Evolutionary conservation across 1,140 invertebrate genomes (phyloP), one percentile per base, ranked within the genome.

Genomic region (Sogatella furcifera): DNA sequence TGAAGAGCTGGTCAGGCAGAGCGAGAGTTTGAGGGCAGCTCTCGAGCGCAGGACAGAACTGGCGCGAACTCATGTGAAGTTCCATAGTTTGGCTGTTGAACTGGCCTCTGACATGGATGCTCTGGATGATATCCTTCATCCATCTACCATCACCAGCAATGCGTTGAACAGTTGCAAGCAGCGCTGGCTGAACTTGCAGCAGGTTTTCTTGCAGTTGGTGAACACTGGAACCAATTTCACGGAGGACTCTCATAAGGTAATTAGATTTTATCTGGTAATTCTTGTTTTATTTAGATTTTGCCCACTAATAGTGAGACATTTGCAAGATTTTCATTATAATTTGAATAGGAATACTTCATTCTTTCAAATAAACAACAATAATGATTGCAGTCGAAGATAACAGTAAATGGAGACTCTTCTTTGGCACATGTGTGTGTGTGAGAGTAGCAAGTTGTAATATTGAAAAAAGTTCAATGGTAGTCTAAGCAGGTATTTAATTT

Each of bases 71-170:
- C 89, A 90, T 66, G 80, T 88, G 34, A 81, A 87, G 62, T 90
- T 91, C 73, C 86, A 89, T 65, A 79, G 82, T 67, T 77, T 82
- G 22, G 83, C 84, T 34, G 80, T 82, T 44, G 78, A 84, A 67
- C 74, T 90, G 28, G 77, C 78, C 54, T 79, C 76, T 60, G 82
- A 86, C 68, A 76, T 89, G 66, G 82, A 89, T 68, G 75, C 76
- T 59, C 68, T 91, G 24, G 84, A 90, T 66, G 64, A 70, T 55
- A 72, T 81, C 60, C 67, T 85, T 42, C 74, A 55, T 15, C 28
- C 46, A 14, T 34, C 58, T 24, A 21, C 31, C 17, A 49, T 14
- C 10, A 41, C 38, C 2, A 11, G 9, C 8, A 63, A 42, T n/a
- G 15, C 42, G 19, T 13, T 44, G n/a, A 24, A 55, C 11, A 41